Base-by-base conservation (phyloP, 1,140 invertebrate species). In the Pseudomyrmex sp. region DNA sequence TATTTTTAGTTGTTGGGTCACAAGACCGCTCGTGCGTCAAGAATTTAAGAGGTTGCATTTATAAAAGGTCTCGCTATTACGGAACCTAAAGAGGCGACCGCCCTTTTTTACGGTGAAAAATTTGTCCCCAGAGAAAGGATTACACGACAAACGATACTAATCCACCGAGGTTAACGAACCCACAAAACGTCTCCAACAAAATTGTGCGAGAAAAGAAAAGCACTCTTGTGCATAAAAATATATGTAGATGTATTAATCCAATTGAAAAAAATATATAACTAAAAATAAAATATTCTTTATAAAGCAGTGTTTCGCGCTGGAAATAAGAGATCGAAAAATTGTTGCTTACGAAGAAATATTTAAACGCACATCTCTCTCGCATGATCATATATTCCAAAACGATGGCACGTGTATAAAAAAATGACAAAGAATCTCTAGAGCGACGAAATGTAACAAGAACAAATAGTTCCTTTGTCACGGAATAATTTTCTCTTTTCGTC, bases 71-170 rank as follows among this genome's bases (percentile, higher is more conserved):
- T 72, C 26, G 35, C 15, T 35, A 58, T 54, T 35, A 70, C 5
- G n/a, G 26, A 10, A 50, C 8, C 0, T 10, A 10, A 35, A 58
- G 46, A 10, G 35, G 15, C 8, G 61, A 35, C 15, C 48, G n/a
- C 18, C 44, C 2, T 77, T 66, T 44, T 10, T 7, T 46, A 23
- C 23, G 18, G 26, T 73, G n/a, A 66, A 77, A 56, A 77, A 65
- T 77, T 66, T 8, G 62, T 65, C 48, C 56, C 15, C 23, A 10
- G 23, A 20, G 26, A 8, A 54, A 63, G 50, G 61, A 77, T 77
- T 75, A 63, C 48, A 13, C 59, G 26, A 54, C 23, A 77, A 77
- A 58, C 50, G 52, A 77, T 68, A 58, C n/a, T 77, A 56, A 68
- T 77, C 18, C 35, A n/a, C 3, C 63, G 2, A 26, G 26, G n/a